Evolutionary conservation across 2,113 vertebrate species (phyloP).

Genomic region (Tachuris rubrigastra): DNA sequence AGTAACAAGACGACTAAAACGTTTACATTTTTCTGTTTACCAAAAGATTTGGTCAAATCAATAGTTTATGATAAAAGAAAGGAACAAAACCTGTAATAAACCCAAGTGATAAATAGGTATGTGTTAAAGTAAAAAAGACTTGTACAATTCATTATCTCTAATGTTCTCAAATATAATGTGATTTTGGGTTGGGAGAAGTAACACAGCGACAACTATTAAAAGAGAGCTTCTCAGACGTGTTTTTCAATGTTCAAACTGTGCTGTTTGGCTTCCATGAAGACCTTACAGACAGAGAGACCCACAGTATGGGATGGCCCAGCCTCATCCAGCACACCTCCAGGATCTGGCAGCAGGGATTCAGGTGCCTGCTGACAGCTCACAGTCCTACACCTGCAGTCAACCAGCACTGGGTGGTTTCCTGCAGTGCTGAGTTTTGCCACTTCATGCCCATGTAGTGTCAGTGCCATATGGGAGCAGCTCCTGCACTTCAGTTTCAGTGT

Average conservation of each 20-base stretch:
- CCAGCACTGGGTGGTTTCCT: not conserved
- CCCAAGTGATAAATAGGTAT: not conserved
- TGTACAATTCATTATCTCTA: not conserved
- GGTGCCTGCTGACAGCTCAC: fast-evolving
- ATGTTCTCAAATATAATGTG: not conserved
- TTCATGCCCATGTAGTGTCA: not conserved
- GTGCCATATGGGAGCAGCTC: not conserved
- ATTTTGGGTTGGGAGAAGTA: not conserved
- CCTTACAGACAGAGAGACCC: not conserved
- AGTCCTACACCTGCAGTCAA: not conserved
- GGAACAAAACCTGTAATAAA: not conserved
- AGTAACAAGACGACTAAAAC: not conserved
- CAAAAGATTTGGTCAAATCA: not conserved
- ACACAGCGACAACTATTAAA: not conserved
- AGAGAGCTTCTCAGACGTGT: not conserved
- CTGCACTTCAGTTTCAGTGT: not conserved
- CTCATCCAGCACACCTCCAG: not conserved
- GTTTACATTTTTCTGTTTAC: not conserved
- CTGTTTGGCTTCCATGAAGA: not conserved
- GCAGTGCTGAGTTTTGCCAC: not conserved
- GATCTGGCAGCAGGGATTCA: not conserved
- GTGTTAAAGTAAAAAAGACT: not conserved
- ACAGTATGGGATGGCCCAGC: not conserved
- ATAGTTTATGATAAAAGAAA: not conserved
- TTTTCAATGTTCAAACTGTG: not conserved